Evolutionary conservation across 2,888 invertebrate species (phyloP).

Genomic region (Pandemis heparana): DNA sequence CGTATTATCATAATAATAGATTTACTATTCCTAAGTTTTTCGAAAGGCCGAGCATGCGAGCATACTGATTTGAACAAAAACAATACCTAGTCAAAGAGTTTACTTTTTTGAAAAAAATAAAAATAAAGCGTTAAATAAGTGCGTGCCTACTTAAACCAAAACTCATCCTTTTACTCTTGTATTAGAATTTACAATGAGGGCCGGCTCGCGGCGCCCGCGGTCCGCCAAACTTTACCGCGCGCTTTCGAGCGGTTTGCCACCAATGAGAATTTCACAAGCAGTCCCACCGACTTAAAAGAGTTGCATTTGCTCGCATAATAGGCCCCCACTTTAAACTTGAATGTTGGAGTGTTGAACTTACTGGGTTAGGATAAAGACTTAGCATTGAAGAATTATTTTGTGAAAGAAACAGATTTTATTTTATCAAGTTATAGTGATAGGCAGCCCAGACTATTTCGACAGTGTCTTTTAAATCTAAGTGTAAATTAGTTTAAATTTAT

Average conservation of each 20-base stretch:
- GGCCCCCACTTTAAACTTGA: constrained; percentile 43
- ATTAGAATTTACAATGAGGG: constrained; percentile 33
- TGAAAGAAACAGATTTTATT: not conserved
- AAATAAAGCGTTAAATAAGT: not conserved
- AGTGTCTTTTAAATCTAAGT: constrained; percentile 52
- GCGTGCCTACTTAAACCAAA: not conserved
- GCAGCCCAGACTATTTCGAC: constrained; percentile 18
- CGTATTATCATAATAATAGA: no score
- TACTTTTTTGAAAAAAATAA: not conserved
- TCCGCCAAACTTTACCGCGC: constrained; percentile 25
- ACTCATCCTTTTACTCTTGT: constrained; percentile 16
- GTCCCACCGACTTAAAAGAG: constrained; percentile 48
- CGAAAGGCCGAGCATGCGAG: no score
- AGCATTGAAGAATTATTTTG: not conserved
- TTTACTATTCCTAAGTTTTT: no score
- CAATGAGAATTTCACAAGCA: constrained; percentile 44
- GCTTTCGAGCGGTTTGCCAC: constrained; percentile 34
- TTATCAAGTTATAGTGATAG: not conserved
- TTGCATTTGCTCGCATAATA: constrained; percentile 49
- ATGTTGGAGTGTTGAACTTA: not conserved
- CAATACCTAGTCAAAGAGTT: not conserved
- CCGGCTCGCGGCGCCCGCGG: not conserved
- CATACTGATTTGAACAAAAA: no score
- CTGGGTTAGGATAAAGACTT: not conserved
- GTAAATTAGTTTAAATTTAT: constrained; percentile 51